Conservation (phyloP, 2,888 invertebrate species). For the Dicroscelio sp. region DNA sequence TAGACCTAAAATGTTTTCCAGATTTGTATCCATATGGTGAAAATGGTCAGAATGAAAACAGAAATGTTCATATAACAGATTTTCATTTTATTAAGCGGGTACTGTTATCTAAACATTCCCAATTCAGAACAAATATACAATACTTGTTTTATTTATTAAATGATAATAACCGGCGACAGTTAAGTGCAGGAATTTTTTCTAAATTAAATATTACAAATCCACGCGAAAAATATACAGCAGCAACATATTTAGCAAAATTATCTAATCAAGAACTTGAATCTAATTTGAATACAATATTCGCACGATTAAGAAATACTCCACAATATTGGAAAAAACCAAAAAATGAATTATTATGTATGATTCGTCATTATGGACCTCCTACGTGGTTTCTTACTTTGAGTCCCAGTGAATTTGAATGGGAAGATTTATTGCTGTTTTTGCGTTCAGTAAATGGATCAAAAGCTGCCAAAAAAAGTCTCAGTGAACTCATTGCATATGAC, state of each 20-base stretch:
- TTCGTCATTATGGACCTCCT: slow-evolving; percentile 82
- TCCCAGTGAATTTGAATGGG: slow-evolving; percentile 78
- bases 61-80: slow-evolving; percentile 69
- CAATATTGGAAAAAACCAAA: slow-evolving; percentile 73
- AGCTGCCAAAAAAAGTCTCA: slow-evolving; percentile 81
- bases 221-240: not conserved
- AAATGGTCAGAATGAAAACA: not conserved
- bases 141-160: slow-evolving; percentile 85
- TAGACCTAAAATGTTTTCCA: slow-evolving; percentile 13
- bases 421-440: not conserved
- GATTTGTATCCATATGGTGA: slow-evolving; percentile 9
- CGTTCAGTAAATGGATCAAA: slow-evolving; percentile 77
- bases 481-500: slow-evolving; percentile 71
- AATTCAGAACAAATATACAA: slow-evolving; percentile 82
- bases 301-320: slow-evolving; percentile 44
- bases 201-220: slow-evolving; percentile 1
- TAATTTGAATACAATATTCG: slow-evolving; percentile 77
- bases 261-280: slow-evolving; percentile 73
- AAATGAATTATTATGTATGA: slow-evolving; percentile 75
- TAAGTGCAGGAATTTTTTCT: slow-evolving; percentile 57
- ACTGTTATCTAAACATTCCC: slow-evolving; percentile 82
- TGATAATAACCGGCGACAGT: slow-evolving; percentile 77
- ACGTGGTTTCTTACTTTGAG: slow-evolving; percentile 85
- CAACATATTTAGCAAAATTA: slow-evolving; percentile 54
- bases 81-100: slow-evolving; percentile 80